Evolutionary conservation across 2,888 invertebrate species (phyloP), one percentile per base, ranked within the genome.

Genomic region (Drosophila subsilvestris): DNA sequence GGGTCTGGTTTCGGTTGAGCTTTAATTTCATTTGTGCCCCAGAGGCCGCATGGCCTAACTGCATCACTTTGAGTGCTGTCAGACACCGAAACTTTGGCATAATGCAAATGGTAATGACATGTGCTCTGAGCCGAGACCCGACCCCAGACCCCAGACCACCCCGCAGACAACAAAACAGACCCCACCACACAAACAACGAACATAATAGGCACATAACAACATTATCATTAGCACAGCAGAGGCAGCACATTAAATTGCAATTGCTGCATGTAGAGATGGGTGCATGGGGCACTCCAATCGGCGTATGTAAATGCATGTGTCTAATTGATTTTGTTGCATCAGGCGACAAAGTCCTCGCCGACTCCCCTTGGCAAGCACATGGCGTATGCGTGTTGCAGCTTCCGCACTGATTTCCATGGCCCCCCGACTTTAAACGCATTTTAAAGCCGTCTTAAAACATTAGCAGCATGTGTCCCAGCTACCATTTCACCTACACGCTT

Each of bases 131-230:
- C 47, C 51, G 18, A 44, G 32, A 32, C 29, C 14, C 29, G 32
- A 32, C 29, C 14, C 25, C 27, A 48, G 10, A 18, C 14, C 22
- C 10, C 32, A 17, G 50, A 3, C 22, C 44, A 7, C 9, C 25
- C 67, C 32, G 18, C 22, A 27, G 22, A 53, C 50, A 43, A 56
- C 59, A 48, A 45, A 51, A 8, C 51, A 42, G 65, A 53, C 6
- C 32, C 71, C 66, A 53, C 6, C 32, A 66, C 66, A 43, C 55
- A 72, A 51, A 71, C 76, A 79, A 68, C 71, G 68, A 49, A 27
- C 63, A 77, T 82, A 83, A 82, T 82, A 62, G 77, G 73, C 76
- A 68, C 79, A 77, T 80, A 83, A 82, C 79, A 83, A 82, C 80
- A 85, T 80, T 82, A 85, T 80, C 85, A 83, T 85, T 83, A 82